Evolutionary conservation across 2,113 vertebrate species (phyloP), one percentile per base, ranked within the genome.

Genomic region (Malaclemys terrapin): DNA sequence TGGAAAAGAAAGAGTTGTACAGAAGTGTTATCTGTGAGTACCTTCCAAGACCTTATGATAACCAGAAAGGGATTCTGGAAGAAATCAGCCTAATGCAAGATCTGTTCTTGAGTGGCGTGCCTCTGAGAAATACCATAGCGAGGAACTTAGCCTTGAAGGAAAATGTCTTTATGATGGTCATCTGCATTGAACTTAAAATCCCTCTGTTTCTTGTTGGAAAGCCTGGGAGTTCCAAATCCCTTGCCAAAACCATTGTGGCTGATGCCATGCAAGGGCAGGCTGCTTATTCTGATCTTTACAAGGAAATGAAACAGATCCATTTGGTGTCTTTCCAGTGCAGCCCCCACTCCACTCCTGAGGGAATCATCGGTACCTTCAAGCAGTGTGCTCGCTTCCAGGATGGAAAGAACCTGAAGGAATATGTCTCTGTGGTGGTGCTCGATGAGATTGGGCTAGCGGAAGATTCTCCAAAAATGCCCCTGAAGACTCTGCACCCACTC

Each of bases 241-340:
- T 99, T 5, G 99, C 99, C 0, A 99, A 99, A 98, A 99, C 99
- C 14, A 98, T 99, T 1, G 99, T 99, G 94, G 99, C 99, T 0
- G 99, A 99, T 89, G 99, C 99, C 84, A 99, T 99, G 99, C 99
- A 99, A 69, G 99, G 99, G 17, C 99, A 98, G 93, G 98, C 99
- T 11, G 98, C 99, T 75, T 98, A 98, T 95, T 99, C 99, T 0
- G 98, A 98, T 38, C 97, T 99, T 84, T 99, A 99, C 97, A 99
- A 98, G 90, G 96, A 78, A 50, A 98, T 99, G 79, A 99, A 99
- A 96, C 99, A 99, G 96, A 98, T 99, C 45, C 99, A 99, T 90
- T 97, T 99, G 2, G 99, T 99, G 86, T 99, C 99, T 1, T 99
- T 99, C 87, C 99, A 99, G 98, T 99, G 99, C 96, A 99, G 99